Base-by-base conservation (phyloP, 2,113 vertebrate species). In the Neoarius graeffei region DNA sequence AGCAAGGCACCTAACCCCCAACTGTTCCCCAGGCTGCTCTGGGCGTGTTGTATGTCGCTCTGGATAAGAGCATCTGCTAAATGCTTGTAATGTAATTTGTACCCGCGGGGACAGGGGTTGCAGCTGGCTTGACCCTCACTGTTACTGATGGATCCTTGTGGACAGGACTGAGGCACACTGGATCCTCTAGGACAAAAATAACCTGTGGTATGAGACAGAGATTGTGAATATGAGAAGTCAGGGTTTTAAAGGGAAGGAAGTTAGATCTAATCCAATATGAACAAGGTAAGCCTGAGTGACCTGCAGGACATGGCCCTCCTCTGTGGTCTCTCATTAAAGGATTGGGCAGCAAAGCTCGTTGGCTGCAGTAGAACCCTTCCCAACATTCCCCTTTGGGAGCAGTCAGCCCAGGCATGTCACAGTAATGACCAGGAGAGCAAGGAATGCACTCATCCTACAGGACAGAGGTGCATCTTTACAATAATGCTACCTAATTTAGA, bases 141-240 rank as follows among this genome's bases (percentile, higher is more conserved):
- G 20, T 93, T 90, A 81, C 93, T 98, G 85, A 97, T 94, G 77
- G 95, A 95, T 87, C 97, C 97, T 90, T 93, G 92, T 1, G 96
- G 96, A 91, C 97, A 99, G 60, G 92, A 91, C 83, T 91, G 86
- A 25, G 97, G 97, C 89, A 89, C 83, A 62, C 73, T 93, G 20
- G 96, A 95, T 77, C 96, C 97, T 85, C 73, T 82, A 56, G 96
- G 95, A 85, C 97, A 99, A 92, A 97, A 98, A 94, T 96, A 93
- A 52, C 97, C 97, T 99, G 91, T 50, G 89, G 82, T 89, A 87
- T 86, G 77, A 35, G 23, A 20, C 23, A 80, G 30, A 77, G 48
- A 80, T 7, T 17, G 1, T 59, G 4, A 27, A 79, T 57, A 74
- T 82, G 66, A 59, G 35, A 83, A 84, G 89, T 67, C 35, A 35